A percentile compares a stretch with the other conserved stretches of the same genome.
These are phyloP conservation scores for Epizoanthus illoricatus DNA, from an alignment of 92 coral and sea anemone species.

Conservation along the genomic window DNA sequence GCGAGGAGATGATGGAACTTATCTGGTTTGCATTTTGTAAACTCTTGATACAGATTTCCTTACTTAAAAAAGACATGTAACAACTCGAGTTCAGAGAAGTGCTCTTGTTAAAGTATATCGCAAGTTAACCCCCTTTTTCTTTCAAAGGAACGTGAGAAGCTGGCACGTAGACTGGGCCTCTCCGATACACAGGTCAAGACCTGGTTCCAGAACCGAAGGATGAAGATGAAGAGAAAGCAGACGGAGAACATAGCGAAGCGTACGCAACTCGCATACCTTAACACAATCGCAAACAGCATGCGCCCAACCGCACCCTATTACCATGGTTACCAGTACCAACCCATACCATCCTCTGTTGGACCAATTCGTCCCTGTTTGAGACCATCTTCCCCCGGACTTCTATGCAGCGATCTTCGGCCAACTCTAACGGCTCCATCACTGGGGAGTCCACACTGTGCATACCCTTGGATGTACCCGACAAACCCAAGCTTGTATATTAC, in stretches of 20 bases:
- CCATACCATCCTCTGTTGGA: background rate
- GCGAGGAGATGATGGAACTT: too few species aligned
- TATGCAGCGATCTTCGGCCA: background rate
- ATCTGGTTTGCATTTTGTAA: too few species aligned
- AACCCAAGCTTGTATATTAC: background rate
- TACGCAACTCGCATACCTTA: slow-evolving; percentile 14
- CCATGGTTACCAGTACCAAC: slow-evolving; percentile 8
- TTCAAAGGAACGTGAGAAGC: slow-evolving; percentile 32
- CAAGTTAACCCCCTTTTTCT: background rate
- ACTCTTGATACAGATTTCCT: too few species aligned
- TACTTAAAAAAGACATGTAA: too few species aligned
- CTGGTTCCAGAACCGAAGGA: slow-evolving; percentile 37
- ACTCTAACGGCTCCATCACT: background rate
- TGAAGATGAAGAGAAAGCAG: slow-evolving; percentile 37
- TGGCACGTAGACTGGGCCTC: slow-evolving; percentile 24
- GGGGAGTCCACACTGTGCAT: slow-evolving; percentile 14
- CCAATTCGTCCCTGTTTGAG: slow-evolving; percentile 10
- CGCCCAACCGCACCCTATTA: background rate
- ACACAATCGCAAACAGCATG: slow-evolving; percentile 14
- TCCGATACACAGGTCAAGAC: slow-evolving; percentile 36
- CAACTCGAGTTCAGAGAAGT: background rate
- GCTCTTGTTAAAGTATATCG: background rate
- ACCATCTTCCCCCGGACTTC: slow-evolving; percentile 29
- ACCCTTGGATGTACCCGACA: slow-evolving; percentile 4
- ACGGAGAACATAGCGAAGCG: background rate